Evolutionary conservation across 2,888 invertebrate genomes (phyloP).

Genomic region (Apamea sordens): DNA sequence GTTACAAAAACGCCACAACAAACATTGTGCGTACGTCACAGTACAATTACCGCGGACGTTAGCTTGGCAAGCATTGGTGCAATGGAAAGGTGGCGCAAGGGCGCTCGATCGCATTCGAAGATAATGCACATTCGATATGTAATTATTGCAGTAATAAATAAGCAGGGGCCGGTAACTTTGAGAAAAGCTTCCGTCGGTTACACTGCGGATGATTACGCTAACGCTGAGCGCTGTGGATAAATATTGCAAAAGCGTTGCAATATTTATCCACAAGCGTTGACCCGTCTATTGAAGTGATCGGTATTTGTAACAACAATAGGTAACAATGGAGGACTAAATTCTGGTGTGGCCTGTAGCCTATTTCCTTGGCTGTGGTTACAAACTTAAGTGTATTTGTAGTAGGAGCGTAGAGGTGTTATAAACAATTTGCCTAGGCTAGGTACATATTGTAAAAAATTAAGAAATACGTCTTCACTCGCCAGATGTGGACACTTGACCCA

Average conservation of each 20-base stretch:
- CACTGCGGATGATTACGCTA: constrained; percentile 80
- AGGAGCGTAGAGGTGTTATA: constrained; percentile 19
- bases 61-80: constrained; percentile 59
- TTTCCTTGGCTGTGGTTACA: constrained; percentile 48
- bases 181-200: constrained; percentile 77
- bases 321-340: constrained; percentile 75
- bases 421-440: constrained; percentile 16
- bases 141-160: constrained; percentile 69
- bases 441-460: constrained; percentile 42
- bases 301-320: constrained; percentile 73
- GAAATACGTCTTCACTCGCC: constrained; percentile 58
- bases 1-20: constrained; percentile 64
- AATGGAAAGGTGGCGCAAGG: constrained; percentile 69
- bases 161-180: constrained; percentile 70
- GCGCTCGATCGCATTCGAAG: constrained; percentile 58
- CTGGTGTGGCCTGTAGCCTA: constrained; percentile 59
- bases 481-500: constrained; percentile 73
- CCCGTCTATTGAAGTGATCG: constrained; percentile 67
- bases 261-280: no score
- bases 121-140: constrained; percentile 64
- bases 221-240: constrained; percentile 73
- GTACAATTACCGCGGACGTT: constrained; percentile 56
- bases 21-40: constrained; percentile 59
- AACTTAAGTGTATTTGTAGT: constrained; percentile 26
- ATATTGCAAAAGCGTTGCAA: constrained; percentile 78